Percentiles rank a stretch among this genome's conserved stretches.
Conservation (phyloP, 92 coral and sea anemone species). For the Actinernus sp. region DNA sequence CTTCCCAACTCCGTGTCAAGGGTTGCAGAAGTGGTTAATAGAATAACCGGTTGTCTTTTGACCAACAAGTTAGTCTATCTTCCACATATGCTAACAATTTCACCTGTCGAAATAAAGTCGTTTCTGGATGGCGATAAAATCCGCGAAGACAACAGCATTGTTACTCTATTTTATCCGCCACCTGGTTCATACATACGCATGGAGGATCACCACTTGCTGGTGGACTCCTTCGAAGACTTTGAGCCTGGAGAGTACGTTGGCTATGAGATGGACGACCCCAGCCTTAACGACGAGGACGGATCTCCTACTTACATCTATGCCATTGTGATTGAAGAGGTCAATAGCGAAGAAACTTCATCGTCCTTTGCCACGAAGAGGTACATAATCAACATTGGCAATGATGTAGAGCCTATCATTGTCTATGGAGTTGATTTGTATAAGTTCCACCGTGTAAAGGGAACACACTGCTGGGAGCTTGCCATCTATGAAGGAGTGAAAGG, state of each 20-base stretch:
- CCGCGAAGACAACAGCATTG: conserved; percentile 35
- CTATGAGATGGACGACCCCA: conserved; percentile 73
- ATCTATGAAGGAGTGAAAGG: neutral
- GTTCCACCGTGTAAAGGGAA: conserved; percentile 7
- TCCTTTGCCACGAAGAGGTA: neutral
- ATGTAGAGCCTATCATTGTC: conserved; percentile 27
- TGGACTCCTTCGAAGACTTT: conserved; percentile 43
- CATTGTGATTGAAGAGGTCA: conserved; percentile 45
- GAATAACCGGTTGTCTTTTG: conserved; percentile 26
- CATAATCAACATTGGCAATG: conserved; percentile 49
- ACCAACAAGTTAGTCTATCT: conserved; percentile 12
- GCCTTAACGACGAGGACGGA: conserved; percentile 41
- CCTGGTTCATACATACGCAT: conserved; percentile 63
- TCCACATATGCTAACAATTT: conserved; percentile 24
- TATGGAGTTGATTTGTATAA: conserved; percentile 59
- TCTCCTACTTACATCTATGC: conserved; percentile 67
- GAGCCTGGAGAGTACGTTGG: conserved; percentile 74
- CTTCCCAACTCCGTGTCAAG: neutral
- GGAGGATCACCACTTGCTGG: conserved; percentile 61
- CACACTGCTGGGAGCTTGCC: conserved; percentile 3
- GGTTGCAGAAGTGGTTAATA: conserved; percentile 49
- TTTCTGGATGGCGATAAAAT: conserved; percentile 30
- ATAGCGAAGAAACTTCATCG: neutral
- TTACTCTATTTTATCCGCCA: conserved; percentile 20
- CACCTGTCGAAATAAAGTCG: conserved; percentile 16